These are phyloP conservation scores for Astatoreochromis straeleni DNA, from an alignment of 2,113 vertebrate species.

Conservation along the genomic window DNA sequence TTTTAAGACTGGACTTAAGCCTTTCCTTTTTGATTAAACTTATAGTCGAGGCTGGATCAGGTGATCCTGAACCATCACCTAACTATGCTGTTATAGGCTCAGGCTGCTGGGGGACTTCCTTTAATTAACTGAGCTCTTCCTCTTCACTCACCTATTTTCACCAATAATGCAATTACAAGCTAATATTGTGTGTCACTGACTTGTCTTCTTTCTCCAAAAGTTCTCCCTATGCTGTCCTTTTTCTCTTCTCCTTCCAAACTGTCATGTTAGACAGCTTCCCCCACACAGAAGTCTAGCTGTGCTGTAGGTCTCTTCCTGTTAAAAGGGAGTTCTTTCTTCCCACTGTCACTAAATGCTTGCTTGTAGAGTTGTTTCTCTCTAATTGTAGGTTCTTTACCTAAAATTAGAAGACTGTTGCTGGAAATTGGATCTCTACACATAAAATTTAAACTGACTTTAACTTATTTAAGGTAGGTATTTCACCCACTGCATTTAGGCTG, in stretches of 20 bases:
- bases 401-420: background rate
- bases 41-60: background rate
- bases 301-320: background rate
- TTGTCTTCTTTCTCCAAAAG: background rate
- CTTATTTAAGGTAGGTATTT: background rate
- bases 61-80: background rate
- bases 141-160: background rate
- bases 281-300: background rate
- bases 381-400: background rate
- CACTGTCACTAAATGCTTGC: background rate
- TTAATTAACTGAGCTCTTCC: background rate
- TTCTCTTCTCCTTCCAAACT: background rate
- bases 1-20: background rate
- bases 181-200: background rate
- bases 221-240: background rate
- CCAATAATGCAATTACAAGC: accelerated
- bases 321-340: background rate
- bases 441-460: background rate
- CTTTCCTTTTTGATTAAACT: background rate
- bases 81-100: background rate
- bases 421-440: background rate
- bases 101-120: background rate
- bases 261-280: background rate
- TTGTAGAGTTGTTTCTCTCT: background rate
- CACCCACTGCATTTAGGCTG: background rate